Percentiles rank a stretch among this genome's conserved stretches.
phyloP scores from a whole-genome alignment of 2,113 vertebrate species.

The Pterophyllum scalare region DNA sequence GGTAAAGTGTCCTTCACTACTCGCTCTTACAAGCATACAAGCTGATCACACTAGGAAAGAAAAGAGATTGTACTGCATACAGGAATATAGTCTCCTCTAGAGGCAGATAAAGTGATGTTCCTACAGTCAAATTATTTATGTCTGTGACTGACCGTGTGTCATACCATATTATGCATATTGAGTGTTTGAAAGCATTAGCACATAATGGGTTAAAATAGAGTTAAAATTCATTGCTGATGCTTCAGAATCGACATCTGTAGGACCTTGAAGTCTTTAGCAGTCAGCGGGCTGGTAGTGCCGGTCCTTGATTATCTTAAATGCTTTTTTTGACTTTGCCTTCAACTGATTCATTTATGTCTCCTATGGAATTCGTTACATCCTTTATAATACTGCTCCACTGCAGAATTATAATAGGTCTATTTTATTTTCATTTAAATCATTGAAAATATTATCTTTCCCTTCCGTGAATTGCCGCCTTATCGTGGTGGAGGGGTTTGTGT shows the following conservation, averaged over 20 bases:
- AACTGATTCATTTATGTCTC: neutral
- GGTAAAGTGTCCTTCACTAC: constrained; percentile 42
- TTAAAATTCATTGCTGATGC: neutral
- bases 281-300: neutral
- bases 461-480: too few species aligned
- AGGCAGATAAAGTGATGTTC: neutral
- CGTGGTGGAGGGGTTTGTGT: too few species aligned
- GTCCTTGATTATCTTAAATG: neutral
- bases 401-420: neutral
- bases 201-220: neutral
- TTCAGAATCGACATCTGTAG: neutral
- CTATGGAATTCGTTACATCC: neutral
- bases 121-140: neutral
- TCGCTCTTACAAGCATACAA: constrained; percentile 46
- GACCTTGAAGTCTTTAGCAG: neutral
- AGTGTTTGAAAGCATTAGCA: too few species aligned
- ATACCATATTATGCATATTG: neutral
- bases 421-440: neutral
- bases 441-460: neutral
- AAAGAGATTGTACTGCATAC: neutral
- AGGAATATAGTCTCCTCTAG: neutral
- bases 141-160: neutral
- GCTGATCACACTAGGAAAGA: neutral
- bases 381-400: neutral
- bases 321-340: neutral